Evolutionary conservation across 92 coral and sea anemone species (phyloP), one percentile per base, ranked within the genome.

Genomic region (Hydrozoanthus gracilis): DNA sequence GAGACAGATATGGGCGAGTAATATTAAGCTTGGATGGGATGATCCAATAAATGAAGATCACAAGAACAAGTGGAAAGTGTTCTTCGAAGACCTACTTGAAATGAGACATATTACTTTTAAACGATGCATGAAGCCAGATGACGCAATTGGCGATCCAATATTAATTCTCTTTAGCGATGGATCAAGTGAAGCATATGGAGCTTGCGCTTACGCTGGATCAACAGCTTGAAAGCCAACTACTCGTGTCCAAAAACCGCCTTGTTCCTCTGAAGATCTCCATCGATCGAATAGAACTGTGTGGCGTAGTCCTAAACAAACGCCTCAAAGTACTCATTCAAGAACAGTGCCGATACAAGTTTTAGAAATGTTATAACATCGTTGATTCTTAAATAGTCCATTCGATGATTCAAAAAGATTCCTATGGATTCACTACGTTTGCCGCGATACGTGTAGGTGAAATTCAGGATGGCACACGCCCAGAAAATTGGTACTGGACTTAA

Each of bases 151-250:
- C 39, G 75, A 87, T 35, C 93, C 89, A 4, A 20, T 49, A n/a
- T 62, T 91, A 4, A 44, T 88, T 1, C 84, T 86, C 48, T 91
- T 91, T 55, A 91, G 94, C 51, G 94, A 92, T 82, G 90, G 94
- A 65, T 88, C 92, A 13, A 68, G 71, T 52, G 35, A 86, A 4
- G 83, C 85, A 10, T 85, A 77, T 45, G 91, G 89, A 50, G 86
- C 91, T 12, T 88, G 90, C 51, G 90, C 92, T 0, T 88, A 88
- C 74, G 83, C 66, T 67, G 10, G 52, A 83, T 67, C 77, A 88
- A n/a, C 84, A 39, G 3, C 87, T 75, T 51, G 58, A 16, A 27
- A 60, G 77, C 61, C 73, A 51, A 39, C 87, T 83, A 1, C 39
- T 91, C 8, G n/a, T 86, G 67, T 73, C 91, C 58, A 91, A 91